Evolutionary conservation across 2,113 vertebrate species (phyloP), one percentile per base, ranked within the genome.

Genomic region (Syrmaticus mikado): DNA sequence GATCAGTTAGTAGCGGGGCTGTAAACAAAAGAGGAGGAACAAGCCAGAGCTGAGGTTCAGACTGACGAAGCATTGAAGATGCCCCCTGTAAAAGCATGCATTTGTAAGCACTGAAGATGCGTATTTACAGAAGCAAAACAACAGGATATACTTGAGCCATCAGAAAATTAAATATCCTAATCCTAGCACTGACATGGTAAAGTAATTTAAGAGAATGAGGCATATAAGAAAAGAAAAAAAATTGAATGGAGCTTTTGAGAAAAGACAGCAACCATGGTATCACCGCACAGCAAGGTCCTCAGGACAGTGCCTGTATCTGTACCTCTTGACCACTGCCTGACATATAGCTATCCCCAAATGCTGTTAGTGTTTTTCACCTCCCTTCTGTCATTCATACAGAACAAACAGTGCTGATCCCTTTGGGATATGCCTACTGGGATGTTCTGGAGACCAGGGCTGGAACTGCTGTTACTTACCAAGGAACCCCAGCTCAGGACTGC

Each of bases 391-490:
- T 32, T 41, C 12, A 64, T 0, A 24, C 0, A 0, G 38, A 71
- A 25, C 4, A 66, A 36, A 71, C 36, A 34, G 12, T 18, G 46
- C 0, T 6, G 74, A 83, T 28, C 6, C n/a, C 36, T 13, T 2
- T 0, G 6, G 30, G 36, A 81, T 0, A 34, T 8, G 25, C 13
- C 28, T 1, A 17, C 38, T 8, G 6, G 38, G 25, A 58, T 19
- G 25, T 34, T 34, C 62, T 64, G 41, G 53, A 73, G 55, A 73
- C 16, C 10, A 16, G 2, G 2, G n/a, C 38, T 68, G 25, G 66
- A 40, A 76, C 21, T 61, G 57, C 4, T 13, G 43, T 6, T 0
- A 4, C 41, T 7, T 64, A 24, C 3, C 0, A 0, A 75, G 61
- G 4, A 43, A 12, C 4, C 15, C 19, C 1, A 2, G 40, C 61